Conservation (phyloP, 2,113 vertebrate species). For the Brevimyrus niger region DNA sequence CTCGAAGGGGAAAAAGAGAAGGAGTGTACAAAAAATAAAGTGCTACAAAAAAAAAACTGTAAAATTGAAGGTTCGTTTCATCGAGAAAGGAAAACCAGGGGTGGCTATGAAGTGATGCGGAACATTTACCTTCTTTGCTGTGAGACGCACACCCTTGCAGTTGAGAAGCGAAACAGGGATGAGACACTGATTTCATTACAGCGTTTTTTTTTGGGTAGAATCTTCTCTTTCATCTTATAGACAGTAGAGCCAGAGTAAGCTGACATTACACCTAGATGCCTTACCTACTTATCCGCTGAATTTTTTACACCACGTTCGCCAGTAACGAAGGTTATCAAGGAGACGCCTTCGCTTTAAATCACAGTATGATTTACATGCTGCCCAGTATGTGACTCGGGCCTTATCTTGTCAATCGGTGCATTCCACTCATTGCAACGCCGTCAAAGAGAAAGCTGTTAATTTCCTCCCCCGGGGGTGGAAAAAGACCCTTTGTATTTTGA, state of each 20-base stretch:
- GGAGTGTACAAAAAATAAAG: neutral
- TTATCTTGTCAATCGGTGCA: slow-evolving; percentile 6
- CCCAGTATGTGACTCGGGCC: neutral
- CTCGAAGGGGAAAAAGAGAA: neutral
- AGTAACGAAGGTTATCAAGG: neutral
- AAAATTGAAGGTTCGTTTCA: neutral
- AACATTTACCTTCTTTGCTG: neutral
- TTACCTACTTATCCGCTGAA: neutral
- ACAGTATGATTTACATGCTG: slow-evolving; percentile 1
- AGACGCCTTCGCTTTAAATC: neutral
- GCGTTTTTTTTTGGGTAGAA: neutral
- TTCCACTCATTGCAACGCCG: neutral
- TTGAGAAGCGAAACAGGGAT: neutral
- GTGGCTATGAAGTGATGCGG: neutral
- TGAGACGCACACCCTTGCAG: neutral
- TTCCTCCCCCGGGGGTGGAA: neutral
- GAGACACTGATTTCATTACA: neutral
- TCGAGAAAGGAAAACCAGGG: neutral
- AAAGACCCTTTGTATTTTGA: neutral
- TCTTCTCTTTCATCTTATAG: neutral
- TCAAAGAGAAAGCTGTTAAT: slow-evolving; percentile 10
- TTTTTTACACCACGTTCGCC: neutral
- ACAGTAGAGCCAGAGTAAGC: neutral
- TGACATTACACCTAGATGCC: neutral
- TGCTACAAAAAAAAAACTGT: neutral